Base-by-base conservation (phyloP, 2,888 invertebrate species). In the Antheraea assamensis region DNA sequence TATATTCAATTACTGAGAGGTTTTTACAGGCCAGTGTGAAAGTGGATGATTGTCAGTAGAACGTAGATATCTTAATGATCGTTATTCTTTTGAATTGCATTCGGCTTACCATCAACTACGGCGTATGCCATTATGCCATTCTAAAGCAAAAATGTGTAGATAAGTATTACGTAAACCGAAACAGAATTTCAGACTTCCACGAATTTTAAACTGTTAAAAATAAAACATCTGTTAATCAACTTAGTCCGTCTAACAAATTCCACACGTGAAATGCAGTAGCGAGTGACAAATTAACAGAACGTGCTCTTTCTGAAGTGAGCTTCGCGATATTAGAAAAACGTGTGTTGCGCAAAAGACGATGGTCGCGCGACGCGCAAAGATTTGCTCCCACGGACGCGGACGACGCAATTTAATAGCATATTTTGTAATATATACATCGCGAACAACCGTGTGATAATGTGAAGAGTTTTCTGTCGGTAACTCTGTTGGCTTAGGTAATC, bases 361-460 rank as follows among this genome's bases (percentile, higher is more conserved):
- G 17, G 61, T 64, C 61, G 61, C 15, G 27, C 13, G 61, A 64
- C 61, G 27, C 27, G 61, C 17, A 30, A 30, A 64, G 27, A 30
- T 64, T 64, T 64, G 30, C 61, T 64, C 30, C 61, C 61, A 64
- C 30, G 61, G 30, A 64, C 17, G 61, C 61, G 61, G 58, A 30
- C 61, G 17, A 17, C 17, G 27, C 17, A 17, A 30, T 5, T 64
- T 64, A 64, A 64, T 64, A 64, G 30, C 17, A 27, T 64, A 64
- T 64, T 64, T 64, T 64, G 61, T 64, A 64, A 64, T 17, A 17
- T 30, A 64, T 30, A 64, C 61, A 64, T 30, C 13, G 61, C 27
- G 30, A 64, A 64, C 61, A 64, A 64, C 61, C 61, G 61, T 64
- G 61, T 64, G 17, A 64, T 64, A 64, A 27, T 30, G 61, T 64